Percentiles rank a stretch among this genome's conserved stretches.
These are phyloP conservation scores for Origma solitaria DNA, from an alignment of 2,113 vertebrate species.

Conservation along the genomic window DNA sequence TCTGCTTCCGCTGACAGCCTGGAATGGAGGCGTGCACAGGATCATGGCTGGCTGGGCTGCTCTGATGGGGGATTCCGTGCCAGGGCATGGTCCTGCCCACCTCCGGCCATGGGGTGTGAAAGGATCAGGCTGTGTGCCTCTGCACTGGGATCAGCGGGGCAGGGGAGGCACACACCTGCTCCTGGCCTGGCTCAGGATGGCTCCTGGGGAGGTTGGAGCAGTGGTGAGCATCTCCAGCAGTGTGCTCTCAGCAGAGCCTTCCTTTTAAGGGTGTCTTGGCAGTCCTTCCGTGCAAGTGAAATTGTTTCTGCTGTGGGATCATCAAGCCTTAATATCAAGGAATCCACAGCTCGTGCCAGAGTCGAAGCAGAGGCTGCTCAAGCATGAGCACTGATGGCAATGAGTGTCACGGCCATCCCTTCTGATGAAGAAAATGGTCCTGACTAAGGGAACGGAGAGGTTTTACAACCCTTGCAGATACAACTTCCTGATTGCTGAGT, in stretches of 20 bases:
- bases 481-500: neutral
- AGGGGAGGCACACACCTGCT: neutral
- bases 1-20: constrained; percentile 28
- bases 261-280: constrained; percentile 62
- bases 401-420: accelerated
- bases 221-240: neutral
- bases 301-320: constrained; percentile 45
- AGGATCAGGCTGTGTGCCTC: neutral
- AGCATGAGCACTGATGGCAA: neutral
- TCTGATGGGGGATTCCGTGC: accelerated
- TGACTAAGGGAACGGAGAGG: neutral
- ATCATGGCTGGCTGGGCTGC: accelerated
- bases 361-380: neutral
- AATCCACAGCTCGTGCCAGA: constrained; percentile 57
- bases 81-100: neutral
- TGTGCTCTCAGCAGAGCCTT: neutral
- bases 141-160: accelerated
- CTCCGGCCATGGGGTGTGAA: accelerated
- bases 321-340: constrained; percentile 35
- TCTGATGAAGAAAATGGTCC: neutral
- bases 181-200: neutral
- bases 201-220: neutral
- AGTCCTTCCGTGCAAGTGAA: constrained; percentile 17
- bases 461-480: neutral
- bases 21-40: neutral